Conservation (phyloP, 2,113 vertebrate species). For the Petrocephalus microphthalmus region DNA sequence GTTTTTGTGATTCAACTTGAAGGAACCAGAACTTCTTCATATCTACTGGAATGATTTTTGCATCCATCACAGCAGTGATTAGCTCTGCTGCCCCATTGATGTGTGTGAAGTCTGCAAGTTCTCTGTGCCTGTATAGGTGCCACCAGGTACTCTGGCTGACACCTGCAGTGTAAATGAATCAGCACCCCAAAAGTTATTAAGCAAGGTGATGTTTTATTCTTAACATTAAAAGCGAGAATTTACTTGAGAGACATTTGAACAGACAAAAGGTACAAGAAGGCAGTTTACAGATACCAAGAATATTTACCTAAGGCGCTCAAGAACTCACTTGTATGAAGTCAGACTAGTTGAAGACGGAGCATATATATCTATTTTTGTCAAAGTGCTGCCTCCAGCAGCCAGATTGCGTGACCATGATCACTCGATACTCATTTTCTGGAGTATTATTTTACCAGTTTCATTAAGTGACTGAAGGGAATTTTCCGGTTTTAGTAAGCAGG, state of each 20-base stretch:
- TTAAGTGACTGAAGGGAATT: too few species aligned
- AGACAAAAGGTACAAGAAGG: neutral
- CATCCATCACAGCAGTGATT: neutral
- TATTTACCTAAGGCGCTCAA: too few species aligned
- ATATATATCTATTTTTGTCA: neutral
- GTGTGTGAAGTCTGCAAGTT: neutral
- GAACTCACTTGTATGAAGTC: too few species aligned
- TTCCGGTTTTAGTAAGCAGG: neutral
- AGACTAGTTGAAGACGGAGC: too few species aligned
- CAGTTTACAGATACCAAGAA: too few species aligned
- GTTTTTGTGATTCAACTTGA: neutral
- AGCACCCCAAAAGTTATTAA: neutral
- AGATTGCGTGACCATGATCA: neutral
- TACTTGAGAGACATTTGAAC: neutral
- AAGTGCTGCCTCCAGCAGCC: neutral
- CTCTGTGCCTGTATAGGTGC: neutral
- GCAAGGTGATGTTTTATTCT: neutral
- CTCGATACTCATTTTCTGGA: too few species aligned
- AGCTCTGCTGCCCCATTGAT: neutral
- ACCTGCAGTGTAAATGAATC: neutral
- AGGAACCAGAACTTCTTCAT: neutral
- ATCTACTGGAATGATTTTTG: neutral
- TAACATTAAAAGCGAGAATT: neutral
- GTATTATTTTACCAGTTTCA: too few species aligned
- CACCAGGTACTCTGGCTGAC: neutral